These are phyloP conservation scores for Platyrinchus mystaceus DNA, from an alignment of 2,797 vertebrate genomes.

Conservation along the genomic window DNA sequence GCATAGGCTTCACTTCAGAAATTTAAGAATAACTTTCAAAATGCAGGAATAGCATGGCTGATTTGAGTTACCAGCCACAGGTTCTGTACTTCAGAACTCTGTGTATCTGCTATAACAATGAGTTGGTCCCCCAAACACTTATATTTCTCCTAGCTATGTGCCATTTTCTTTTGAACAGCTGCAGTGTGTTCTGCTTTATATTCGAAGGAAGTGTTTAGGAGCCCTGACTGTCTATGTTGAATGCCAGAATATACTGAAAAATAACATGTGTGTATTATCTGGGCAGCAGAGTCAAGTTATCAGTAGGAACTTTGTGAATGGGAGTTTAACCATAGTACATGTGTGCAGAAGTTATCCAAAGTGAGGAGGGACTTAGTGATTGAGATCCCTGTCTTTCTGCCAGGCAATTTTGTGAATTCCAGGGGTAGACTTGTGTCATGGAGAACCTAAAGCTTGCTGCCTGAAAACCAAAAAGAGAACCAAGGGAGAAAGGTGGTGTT, in stretches of 20 bases:
- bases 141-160: neutral
- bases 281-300: neutral
- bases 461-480: neutral
- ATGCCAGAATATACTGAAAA: neutral
- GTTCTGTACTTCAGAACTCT: neutral
- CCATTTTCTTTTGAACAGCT: neutral
- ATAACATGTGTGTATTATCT: neutral
- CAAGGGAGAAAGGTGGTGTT: neutral
- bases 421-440: neutral
- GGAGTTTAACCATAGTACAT: neutral
- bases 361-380: neutral
- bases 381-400: neutral
- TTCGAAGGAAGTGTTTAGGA: neutral
- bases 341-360: neutral
- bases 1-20: neutral
- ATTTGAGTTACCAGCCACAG: neutral
- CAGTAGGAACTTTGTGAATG: neutral
- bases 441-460: neutral
- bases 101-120: neutral
- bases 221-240: neutral
- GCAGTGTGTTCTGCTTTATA: neutral
- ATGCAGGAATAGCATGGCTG: neutral
- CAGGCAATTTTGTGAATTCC: neutral
- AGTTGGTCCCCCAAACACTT: neutral
- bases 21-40: neutral